Evolutionary conservation across 2,888 invertebrate genomes (phyloP).

Genomic region (Cataglyphis cursor): DNA sequence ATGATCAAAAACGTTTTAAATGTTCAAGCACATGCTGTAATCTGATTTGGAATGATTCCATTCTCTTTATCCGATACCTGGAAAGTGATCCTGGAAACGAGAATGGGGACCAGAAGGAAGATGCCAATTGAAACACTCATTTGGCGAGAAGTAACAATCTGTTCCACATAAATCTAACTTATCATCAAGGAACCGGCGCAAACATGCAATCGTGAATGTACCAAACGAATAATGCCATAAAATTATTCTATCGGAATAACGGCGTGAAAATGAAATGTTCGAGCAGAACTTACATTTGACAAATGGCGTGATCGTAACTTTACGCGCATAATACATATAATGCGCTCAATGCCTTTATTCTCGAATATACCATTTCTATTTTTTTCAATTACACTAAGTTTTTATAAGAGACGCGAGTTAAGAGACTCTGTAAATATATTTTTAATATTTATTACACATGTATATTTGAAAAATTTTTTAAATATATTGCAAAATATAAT

Average conservation of each 20-base stretch:
- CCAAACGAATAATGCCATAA: conserved; percentile 34
- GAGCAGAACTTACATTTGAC: conserved; percentile 14
- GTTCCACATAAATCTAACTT: conserved; percentile 41
- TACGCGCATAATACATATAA: conserved; percentile 3
- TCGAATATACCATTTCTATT: background rate
- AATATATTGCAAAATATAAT: background rate
- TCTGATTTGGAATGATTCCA: conserved; percentile 77
- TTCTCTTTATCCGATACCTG: conserved; percentile 66
- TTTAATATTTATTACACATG: background rate
- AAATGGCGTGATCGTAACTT: conserved; percentile 19
- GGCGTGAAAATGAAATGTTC: conserved; percentile 13
- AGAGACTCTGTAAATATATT: background rate
- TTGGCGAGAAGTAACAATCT: conserved; percentile 47
- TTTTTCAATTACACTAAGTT: background rate
- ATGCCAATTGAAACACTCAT: conserved; percentile 48
- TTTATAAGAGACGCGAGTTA: background rate
- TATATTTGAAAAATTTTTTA: conserved; percentile 8
- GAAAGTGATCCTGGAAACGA: conserved; percentile 60
- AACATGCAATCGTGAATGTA: conserved; percentile 43
- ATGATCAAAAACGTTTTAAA: conserved; percentile 68
- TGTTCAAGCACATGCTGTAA: conserved; percentile 72
- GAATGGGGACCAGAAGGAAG: conserved; percentile 52
- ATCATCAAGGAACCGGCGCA: conserved; percentile 31
- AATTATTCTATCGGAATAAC: conserved; percentile 43
- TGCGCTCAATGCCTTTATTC: background rate